Base-by-base conservation (phyloP, 2,797 vertebrate species). In the Rhinichthys osculus region DNA sequence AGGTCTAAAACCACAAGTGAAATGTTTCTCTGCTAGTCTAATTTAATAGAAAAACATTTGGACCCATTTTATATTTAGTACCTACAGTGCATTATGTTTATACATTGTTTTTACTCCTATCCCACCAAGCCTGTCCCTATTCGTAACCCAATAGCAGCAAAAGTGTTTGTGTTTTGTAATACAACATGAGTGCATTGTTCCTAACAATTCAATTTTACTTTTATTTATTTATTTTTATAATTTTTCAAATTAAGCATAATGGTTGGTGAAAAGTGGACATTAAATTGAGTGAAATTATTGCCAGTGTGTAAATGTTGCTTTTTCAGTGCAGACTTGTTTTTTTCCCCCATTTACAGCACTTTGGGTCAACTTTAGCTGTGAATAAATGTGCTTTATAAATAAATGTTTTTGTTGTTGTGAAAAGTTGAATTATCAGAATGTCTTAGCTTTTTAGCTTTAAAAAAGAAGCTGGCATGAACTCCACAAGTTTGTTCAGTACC, bases 371-470 rank as follows among this genome's bases (percentile, higher is more conserved):
- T 35, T 52, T 7, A 35, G 19, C 23, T 14, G 50, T 35, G 30
- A 54, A 35, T 50, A 50, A 50, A 73, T 50, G 72, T 52, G 44
- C 16, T 74, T 52, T 57, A 52, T 14, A 57, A 77, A 77, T 77
- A 38, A 23, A 57, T 40, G 35, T 40, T 57, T 11, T 64, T 13
- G 62, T 66, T 62, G 10, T 62, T 16, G 7, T 57, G 74, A 57
- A 77, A 77, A 77, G 33, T 5, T 77, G 19, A 13, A 77, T 40
- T 77, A 5, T 59, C 11, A 40, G 14, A 38, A 74, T 21, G 30
- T 76, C 33, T 52, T 21, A 33, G 44, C 5, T 23, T 21, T 76
- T 23, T 76, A 38, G 50, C 7, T 77, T 50, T n/a, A 14, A 77
- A 77, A 54, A 35, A 38, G 30, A 38, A 57, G 11, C 74, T 38